These are phyloP conservation scores for Buteo buteo DNA, from an alignment of 2,113 vertebrate genomes.

Conservation along the genomic window DNA sequence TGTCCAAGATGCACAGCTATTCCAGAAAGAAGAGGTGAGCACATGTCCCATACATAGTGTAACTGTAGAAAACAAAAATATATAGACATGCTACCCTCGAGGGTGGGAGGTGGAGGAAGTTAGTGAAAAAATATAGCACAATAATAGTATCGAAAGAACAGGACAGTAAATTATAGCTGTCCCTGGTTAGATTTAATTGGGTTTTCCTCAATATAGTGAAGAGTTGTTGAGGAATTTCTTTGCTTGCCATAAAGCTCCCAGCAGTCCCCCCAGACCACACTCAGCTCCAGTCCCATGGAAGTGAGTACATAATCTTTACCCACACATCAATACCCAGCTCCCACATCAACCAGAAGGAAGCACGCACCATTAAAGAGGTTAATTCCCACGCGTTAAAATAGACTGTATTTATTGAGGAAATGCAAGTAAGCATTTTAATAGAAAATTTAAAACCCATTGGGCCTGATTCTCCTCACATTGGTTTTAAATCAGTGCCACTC, in stretches of 20 bases:
- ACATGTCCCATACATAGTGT: neutral
- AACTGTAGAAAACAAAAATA: constrained; percentile 37
- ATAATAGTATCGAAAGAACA: constrained; percentile 45
- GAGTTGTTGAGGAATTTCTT: constrained; percentile 52
- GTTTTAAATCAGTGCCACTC: neutral
- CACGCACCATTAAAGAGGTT: constrained; percentile 40
- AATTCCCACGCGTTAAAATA: constrained; percentile 21
- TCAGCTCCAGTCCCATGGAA: constrained; percentile 57
- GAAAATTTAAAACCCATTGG: constrained; percentile 33
- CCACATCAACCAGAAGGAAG: constrained; percentile 53
- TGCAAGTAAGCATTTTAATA: constrained; percentile 52
- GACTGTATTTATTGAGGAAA: constrained; percentile 35
- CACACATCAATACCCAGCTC: constrained; percentile 33
- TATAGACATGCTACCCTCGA: neutral
- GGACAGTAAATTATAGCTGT: constrained; percentile 47
- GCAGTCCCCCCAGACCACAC: constrained; percentile 30
- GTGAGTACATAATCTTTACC: constrained; percentile 56
- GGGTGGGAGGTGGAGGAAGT: constrained; percentile 14
- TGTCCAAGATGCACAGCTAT: neutral
- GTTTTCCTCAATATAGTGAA: constrained; percentile 18
- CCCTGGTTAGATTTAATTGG: constrained; percentile 62
- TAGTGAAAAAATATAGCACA: constrained; percentile 18
- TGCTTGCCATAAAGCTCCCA: constrained; percentile 56
- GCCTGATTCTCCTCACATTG: neutral
- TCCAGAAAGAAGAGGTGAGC: neutral